phyloP scores from a whole-genome alignment of 2,888 invertebrate genomes.

The Philhelius pedissequus region DNA sequence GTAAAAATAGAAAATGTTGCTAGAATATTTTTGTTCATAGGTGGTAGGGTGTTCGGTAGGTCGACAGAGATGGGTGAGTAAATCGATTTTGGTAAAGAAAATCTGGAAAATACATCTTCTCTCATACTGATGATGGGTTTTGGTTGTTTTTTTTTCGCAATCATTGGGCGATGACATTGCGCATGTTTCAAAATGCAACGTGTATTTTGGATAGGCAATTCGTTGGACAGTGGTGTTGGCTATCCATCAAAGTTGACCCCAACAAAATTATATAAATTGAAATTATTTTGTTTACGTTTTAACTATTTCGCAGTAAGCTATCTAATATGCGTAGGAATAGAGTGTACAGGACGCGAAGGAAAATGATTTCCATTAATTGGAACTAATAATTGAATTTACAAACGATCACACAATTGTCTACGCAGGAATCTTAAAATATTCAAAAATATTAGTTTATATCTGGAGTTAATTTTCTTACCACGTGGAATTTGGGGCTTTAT shows the following conservation, averaged over 20 bases:
- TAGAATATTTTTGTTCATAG: slow-evolving; percentile 19
- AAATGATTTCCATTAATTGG: too few species aligned
- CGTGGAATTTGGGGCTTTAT: too few species aligned
- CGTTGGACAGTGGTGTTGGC: background rate
- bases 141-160: slow-evolving; percentile 51
- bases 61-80: slow-evolving; percentile 24
- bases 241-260: background rate
- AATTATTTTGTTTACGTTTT: too few species aligned
- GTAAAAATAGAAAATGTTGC: slow-evolving; percentile 56
- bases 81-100: slow-evolving; percentile 57
- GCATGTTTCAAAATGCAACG: slow-evolving; percentile 60
- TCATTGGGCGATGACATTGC: slow-evolving; percentile 28
- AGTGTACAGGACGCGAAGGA: too few species aligned
- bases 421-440: too few species aligned
- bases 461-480: too few species aligned
- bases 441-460: too few species aligned
- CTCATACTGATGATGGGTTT: slow-evolving; percentile 17
- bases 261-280: background rate
- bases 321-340: too few species aligned
- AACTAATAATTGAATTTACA: too few species aligned
- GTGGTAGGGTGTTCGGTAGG: slow-evolving; percentile 10
- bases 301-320: too few species aligned
- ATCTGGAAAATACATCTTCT: slow-evolving; percentile 48
- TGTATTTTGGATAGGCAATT: slow-evolving; percentile 30
- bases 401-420: too few species aligned